Conservation (phyloP, 2,797 vertebrate species). For the Peromyscus melanophrys region DNA sequence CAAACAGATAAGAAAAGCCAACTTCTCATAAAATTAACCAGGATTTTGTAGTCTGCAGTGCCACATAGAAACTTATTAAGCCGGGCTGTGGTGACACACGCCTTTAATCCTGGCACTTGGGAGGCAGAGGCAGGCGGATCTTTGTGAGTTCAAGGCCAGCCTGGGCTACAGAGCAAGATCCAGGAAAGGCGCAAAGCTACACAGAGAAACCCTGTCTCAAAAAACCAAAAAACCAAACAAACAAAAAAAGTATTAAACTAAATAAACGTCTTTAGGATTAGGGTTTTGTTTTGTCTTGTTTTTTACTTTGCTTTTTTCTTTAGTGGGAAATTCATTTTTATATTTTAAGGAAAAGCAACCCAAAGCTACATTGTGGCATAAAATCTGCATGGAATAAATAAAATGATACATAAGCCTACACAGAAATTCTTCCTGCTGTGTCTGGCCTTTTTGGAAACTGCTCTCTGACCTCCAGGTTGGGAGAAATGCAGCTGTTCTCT, state of each 20-base stretch:
- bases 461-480: background rate
- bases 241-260: background rate
- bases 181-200: too few relatives aligned
- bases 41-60: background rate
- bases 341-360: background rate
- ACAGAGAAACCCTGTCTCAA: too few relatives aligned
- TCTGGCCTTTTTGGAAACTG: background rate
- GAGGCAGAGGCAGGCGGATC: too few relatives aligned
- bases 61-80: background rate
- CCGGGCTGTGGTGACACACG: too few relatives aligned
- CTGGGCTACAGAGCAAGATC: too few relatives aligned
- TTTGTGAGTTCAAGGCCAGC: too few relatives aligned
- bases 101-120: too few relatives aligned
- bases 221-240: too few relatives aligned
- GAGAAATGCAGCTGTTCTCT: background rate
- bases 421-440: background rate
- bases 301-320: slow-evolving; percentile 25
- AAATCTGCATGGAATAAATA: background rate
- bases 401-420: background rate
- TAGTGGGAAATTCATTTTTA: slow-evolving; percentile 41
- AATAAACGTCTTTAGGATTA: background rate
- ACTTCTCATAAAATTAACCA: slow-evolving; percentile 20
- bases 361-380: background rate
- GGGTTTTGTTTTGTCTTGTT: background rate
- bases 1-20: background rate